phyloP scores from a whole-genome alignment of 2,888 invertebrate genomes.

The Cetonia aurata region DNA sequence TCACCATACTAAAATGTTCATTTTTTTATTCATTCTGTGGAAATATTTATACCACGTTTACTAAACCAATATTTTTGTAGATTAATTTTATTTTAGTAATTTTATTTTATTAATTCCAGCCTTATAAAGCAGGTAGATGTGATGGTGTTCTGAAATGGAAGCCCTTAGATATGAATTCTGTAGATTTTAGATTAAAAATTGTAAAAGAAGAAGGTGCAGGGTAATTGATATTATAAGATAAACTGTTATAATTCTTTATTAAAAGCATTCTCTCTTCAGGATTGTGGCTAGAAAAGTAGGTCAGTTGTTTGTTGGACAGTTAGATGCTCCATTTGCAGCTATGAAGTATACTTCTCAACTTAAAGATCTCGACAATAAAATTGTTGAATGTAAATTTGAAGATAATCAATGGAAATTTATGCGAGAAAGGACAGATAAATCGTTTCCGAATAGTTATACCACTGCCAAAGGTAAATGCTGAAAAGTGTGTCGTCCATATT shows the following conservation, averaged over 20 bases:
- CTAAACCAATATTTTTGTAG: not conserved
- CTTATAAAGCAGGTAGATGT: slow-evolving; percentile 87
- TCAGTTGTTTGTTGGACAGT: slow-evolving; percentile 82
- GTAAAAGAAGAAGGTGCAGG: slow-evolving; percentile 78
- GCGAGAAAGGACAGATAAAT: slow-evolving; percentile 97
- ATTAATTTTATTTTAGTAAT: slow-evolving; percentile 26
- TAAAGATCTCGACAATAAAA: slow-evolving; percentile 88
- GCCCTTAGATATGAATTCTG: slow-evolving; percentile 91
- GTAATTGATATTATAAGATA: slow-evolving; percentile 66
- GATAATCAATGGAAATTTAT: slow-evolving; percentile 90
- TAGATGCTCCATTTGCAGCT: slow-evolving; percentile 74
- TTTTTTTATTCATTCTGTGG: too few species aligned
- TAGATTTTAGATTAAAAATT: slow-evolving; percentile 94
- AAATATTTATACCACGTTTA: too few species aligned
- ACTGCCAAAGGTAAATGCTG: slow-evolving; percentile 82
- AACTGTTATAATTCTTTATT: slow-evolving; percentile 25
- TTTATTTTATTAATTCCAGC: slow-evolving; percentile 68
- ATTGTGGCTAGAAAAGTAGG: slow-evolving; percentile 79
- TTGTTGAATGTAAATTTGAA: slow-evolving; percentile 93
- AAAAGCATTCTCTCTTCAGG: slow-evolving; percentile 64
- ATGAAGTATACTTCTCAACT: slow-evolving; percentile 87
- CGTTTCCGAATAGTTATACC: slow-evolving; percentile 88
- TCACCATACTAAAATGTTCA: too few species aligned
- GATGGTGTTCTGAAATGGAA: slow-evolving; percentile 97
- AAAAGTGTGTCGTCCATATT: slow-evolving; percentile 25